A percentile compares a stretch with the other conserved stretches of the same genome.
phyloP scores from a whole-genome alignment of 1,140 invertebrate genomes.

The Oreohelix idahoensis region DNA sequence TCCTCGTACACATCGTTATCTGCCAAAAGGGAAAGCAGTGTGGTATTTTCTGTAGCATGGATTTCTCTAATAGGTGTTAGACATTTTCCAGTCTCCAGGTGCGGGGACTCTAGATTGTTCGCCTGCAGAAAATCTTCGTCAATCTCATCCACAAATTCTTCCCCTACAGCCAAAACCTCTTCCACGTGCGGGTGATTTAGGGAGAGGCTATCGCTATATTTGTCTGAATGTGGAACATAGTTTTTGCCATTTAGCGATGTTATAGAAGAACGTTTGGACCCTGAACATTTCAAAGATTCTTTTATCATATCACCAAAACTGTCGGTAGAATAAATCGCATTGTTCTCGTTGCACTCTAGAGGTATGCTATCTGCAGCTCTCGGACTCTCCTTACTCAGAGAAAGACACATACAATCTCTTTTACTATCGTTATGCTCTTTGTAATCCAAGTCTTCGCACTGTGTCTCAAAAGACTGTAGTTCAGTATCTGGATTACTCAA shows the following conservation, averaged over 20 bases:
- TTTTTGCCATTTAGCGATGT: not conserved
- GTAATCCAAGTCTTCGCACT: not conserved
- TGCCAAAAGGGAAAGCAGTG: not conserved
- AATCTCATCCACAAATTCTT: not conserved
- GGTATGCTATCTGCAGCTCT: not conserved
- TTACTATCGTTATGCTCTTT: not conserved
- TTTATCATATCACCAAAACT: not conserved
- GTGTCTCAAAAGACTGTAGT: not conserved
- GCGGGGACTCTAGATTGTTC: not conserved
- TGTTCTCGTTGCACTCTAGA: not conserved
- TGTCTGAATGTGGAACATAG: not conserved
- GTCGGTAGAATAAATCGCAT: not conserved
- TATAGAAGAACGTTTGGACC: not conserved
- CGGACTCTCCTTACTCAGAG: not conserved
- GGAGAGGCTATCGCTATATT: not conserved
- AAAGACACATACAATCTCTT: not conserved
- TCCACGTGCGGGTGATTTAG: slow-evolving; percentile 1
- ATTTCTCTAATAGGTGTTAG: not conserved
- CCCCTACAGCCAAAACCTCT: not conserved
- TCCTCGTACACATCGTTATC: not conserved
- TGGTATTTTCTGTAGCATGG: not conserved
- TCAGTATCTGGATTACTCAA: not conserved
- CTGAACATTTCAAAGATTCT: not conserved
- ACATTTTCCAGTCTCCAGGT: not conserved
- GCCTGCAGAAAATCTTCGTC: not conserved